Base-by-base conservation (phyloP, 2,797 vertebrate species). In the Pygocentrus nattereri region DNA sequence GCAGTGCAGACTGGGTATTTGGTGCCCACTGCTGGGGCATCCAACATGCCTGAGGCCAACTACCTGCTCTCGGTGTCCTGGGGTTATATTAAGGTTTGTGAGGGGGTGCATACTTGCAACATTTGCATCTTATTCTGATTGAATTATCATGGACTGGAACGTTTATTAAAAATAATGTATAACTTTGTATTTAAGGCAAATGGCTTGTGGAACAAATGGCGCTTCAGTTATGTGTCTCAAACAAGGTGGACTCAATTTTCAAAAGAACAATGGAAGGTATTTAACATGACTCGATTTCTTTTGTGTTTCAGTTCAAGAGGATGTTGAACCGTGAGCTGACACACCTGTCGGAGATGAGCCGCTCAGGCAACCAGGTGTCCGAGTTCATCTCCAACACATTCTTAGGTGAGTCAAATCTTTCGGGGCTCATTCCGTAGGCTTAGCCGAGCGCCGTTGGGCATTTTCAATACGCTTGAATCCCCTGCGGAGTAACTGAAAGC, bases 311-410 rank as follows among this genome's bases (percentile, higher is more conserved):
- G 98, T 99, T 99, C 95, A 99, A 99, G 93, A 97, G 98, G 94
- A 99, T 99, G 98, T 93, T 99, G 93, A 99, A 97, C 91, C 95
- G 98, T 87, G 98, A 99, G 91, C 95, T 99, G 86, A 99, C 96
- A 76, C 98, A 99, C 92, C 95, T 99, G 91, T 99, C 98, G 23
- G 98, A 99, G 93, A 99, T 98, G 97, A 99, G 98, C 92, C 96
- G 97, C 83, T 99, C 98, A 10, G 98, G 98, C 84, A 99, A 98
- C 94, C 98, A 99, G 91, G 98, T 99, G 92, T 99, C 98, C 59
- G 97, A 99, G 91, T 99, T 97, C 93, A 99, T 99, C 94, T 99
- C 98, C 91, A 99, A 96, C 93, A 99, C 98, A 61, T 99, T 99
- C 93, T 93, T 99, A 85, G 98, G 98, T 99, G 94, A 97, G 90